Percentiles rank a stretch among this genome's conserved stretches.
Conservation (phyloP, 2,888 invertebrate species). For the Microctonus brassicae region DNA sequence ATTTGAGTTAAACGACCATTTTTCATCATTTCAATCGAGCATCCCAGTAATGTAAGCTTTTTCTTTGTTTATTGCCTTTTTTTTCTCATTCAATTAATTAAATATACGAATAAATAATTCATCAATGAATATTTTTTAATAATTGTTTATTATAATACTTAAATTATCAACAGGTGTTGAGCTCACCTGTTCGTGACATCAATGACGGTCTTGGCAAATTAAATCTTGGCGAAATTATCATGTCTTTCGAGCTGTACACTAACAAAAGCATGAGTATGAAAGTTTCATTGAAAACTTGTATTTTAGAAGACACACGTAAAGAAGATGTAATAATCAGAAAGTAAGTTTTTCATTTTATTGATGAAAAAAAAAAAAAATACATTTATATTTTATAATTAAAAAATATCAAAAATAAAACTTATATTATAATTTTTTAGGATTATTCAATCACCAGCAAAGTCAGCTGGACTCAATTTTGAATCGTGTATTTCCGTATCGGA, state of each 20-base stretch:
- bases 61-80: conserved; percentile 30
- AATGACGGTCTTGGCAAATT: conserved; percentile 80
- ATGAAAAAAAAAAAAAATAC: too few relatives aligned
- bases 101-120: background rate
- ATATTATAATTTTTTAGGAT: conserved; percentile 70
- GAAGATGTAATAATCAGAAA: conserved; percentile 75
- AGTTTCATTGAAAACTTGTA: conserved; percentile 78
- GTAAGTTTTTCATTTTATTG: conserved; percentile 64
- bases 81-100: conserved; percentile 3
- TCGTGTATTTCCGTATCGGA: conserved; percentile 75
- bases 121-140: background rate
- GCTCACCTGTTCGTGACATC: conserved; percentile 81
- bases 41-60: conserved; percentile 45
- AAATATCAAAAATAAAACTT: conserved; percentile 2
- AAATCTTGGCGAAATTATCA: conserved; percentile 77
- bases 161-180: conserved; percentile 69
- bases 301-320: conserved; percentile 81
- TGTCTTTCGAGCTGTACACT: conserved; percentile 77
- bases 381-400: background rate
- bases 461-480: conserved; percentile 71
- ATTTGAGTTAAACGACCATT: conserved; percentile 41
- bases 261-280: conserved; percentile 80
- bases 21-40: conserved; percentile 39
- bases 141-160: background rate
- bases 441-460: conserved; percentile 77